A percentile compares a stretch with the other conserved stretches of the same genome.
These are phyloP conservation scores for Sarotherodon lohbergeri DNA, from an alignment of 2,113 vertebrate genomes.

Conservation along the genomic window DNA sequence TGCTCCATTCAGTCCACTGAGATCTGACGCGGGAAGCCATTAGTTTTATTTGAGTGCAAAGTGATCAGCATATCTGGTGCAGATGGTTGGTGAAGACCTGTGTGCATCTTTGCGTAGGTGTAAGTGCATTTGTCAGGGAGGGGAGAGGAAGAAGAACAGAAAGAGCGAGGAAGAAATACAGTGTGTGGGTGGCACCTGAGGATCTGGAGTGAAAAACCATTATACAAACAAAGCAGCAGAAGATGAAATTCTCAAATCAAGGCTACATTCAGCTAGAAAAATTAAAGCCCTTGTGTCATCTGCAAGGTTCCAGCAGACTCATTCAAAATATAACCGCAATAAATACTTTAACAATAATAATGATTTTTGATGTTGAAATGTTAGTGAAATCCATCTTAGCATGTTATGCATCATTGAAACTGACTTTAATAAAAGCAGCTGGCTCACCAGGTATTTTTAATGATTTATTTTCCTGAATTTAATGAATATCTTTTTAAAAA, in stretches of 20 bases:
- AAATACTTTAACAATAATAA: background rate
- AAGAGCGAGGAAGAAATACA: constrained; percentile 34
- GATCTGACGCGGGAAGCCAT: constrained; percentile 53
- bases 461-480: background rate
- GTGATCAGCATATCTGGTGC: constrained; percentile 34
- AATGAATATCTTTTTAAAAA: background rate
- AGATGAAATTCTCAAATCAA: constrained; percentile 65
- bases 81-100: constrained; percentile 27
- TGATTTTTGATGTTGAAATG: background rate
- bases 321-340: background rate
- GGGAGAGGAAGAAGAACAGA: constrained; percentile 22
- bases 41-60: constrained; percentile 49
- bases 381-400: background rate
- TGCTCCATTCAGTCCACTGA: constrained; percentile 16
- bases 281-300: constrained; percentile 33
- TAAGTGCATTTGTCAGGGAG: constrained; percentile 45
- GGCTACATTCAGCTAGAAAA: constrained; percentile 54
- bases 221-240: constrained; percentile 60
- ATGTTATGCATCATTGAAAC: background rate
- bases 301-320: constrained; percentile 3
- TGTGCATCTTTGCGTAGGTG: constrained; percentile 40
- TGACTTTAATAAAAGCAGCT: background rate
- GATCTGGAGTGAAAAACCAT: constrained; percentile 61
- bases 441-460: background rate
- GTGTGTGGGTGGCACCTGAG: constrained; percentile 67